Conservation (phyloP, 2,888 invertebrate genomes). For the Coelopa pilipes region DNA sequence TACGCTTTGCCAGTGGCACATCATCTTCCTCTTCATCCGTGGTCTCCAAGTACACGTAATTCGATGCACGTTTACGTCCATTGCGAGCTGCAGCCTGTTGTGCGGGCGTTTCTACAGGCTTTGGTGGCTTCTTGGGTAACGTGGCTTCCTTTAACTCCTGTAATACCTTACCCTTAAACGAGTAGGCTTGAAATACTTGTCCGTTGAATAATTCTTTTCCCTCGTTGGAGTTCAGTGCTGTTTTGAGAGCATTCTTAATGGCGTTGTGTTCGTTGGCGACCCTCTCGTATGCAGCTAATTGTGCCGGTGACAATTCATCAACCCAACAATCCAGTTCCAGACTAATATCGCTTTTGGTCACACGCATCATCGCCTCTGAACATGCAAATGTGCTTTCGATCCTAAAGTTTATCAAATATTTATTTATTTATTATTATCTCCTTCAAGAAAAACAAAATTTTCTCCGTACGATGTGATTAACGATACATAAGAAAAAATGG, state of each 20-base stretch:
- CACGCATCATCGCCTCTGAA: constrained; percentile 52
- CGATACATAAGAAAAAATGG: constrained; percentile 30
- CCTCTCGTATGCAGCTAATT: constrained; percentile 73
- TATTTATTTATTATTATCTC: constrained; percentile 2
- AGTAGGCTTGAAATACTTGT: constrained; percentile 74
- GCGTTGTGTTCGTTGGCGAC: constrained; percentile 76
- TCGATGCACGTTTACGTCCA: constrained; percentile 53
- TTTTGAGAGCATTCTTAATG: constrained; percentile 72
- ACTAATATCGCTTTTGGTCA: constrained; percentile 59
- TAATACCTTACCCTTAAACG: constrained; percentile 69
- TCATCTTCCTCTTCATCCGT: constrained; percentile 67
- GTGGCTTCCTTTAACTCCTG: constrained; percentile 62
- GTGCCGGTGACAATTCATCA: constrained; percentile 76
- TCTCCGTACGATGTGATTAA: neutral
- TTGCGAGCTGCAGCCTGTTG: constrained; percentile 44
- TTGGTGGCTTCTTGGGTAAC: constrained; percentile 58
- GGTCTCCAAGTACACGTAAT: constrained; percentile 61
- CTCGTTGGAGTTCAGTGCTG: constrained; percentile 66
- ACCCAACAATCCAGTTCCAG: constrained; percentile 78
- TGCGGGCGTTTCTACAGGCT: constrained; percentile 50
- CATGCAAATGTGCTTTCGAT: constrained; percentile 23
- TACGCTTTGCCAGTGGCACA: constrained; percentile 67
- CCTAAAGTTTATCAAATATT: neutral
- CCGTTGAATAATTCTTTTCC: constrained; percentile 76
- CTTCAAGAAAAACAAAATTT: neutral